Evolutionary conservation across 2,113 vertebrate genomes (phyloP).

Genomic region (Hymenochirus boettgeri): DNA sequence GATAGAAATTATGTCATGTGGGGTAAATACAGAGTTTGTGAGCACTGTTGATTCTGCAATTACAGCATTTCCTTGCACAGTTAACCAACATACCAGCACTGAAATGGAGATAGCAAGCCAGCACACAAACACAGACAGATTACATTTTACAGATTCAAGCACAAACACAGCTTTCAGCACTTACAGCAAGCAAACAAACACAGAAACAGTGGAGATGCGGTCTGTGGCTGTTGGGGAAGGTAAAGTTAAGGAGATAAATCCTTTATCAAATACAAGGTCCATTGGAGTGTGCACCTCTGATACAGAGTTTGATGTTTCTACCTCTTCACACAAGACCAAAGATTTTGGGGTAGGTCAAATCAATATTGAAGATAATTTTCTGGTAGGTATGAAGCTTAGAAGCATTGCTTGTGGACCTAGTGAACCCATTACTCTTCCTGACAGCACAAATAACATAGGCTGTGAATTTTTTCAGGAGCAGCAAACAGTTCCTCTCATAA

Average conservation of each 20-base stretch:
- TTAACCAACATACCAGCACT: conserved; percentile 68
- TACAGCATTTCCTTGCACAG: conserved; percentile 65
- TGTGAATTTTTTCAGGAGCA: conserved; percentile 63
- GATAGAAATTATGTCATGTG: conserved; percentile 57
- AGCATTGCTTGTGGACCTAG: conserved; percentile 88
- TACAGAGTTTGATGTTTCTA: conserved; percentile 54
- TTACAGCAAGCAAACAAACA: conserved; percentile 79
- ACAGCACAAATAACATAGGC: conserved; percentile 74
- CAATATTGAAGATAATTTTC: conserved; percentile 78
- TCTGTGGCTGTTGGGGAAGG: conserved; percentile 84
- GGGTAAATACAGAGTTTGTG: conserved; percentile 61
- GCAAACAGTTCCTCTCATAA: background rate
- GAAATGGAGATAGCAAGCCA: conserved; percentile 54
- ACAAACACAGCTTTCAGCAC: conserved; percentile 66
- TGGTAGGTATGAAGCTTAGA: conserved; percentile 88
- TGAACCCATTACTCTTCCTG: conserved; percentile 15
- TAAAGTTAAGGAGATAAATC: conserved; percentile 73
- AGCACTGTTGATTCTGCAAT: conserved; percentile 61
- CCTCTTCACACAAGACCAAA: conserved; percentile 74
- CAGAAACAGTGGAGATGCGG: conserved; percentile 58
- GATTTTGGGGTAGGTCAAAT: conserved; percentile 79
- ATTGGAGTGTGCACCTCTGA: conserved; percentile 78
- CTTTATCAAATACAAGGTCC: conserved; percentile 68
- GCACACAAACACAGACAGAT: conserved; percentile 67
- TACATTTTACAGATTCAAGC: conserved; percentile 58